Evolutionary conservation across 2,888 invertebrate genomes (phyloP), one percentile per base, ranked within the genome.

Genomic region (Acleris laterana): DNA sequence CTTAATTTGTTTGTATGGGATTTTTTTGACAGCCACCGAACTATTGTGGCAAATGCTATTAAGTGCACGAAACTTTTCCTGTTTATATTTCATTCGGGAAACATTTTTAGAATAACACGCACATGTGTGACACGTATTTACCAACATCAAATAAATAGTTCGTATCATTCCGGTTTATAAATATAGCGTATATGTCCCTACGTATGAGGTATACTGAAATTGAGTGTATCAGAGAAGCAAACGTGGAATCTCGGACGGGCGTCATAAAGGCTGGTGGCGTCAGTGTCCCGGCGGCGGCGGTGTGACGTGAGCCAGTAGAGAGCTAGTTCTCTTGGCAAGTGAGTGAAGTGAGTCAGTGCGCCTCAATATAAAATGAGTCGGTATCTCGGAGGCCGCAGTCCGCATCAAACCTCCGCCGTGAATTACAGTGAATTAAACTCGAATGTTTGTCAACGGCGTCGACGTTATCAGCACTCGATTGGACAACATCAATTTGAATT

Each of bases 381-480:
- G 71, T 73, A 75, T 76, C 78, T 76, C 72, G 72, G 72, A 77
- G 70, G 72, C 74, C 77, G 77, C 90, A 92, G 84, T 90, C 78
- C 70, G 75, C 76, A 79, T 76, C 76, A 74, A 76, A 74, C 77
- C 77, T 69, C 56, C 72, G 73, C 61, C 59, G 62, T 50, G 28
- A 57, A 60, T 65, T 17, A 62, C 62, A 58, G 51, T 56, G 68
- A 59, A 51, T 64, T 56, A 53, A 42, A 73, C 71, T 72, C 84
- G 79, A 79, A 92, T 91, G 91, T 90, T 90, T 84, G 80, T 87
- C 76, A 87, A 88, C 82, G 82, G 86, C 74, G 87, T 87, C 63
- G 81, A 85, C 74, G 74, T 79, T 72, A 88, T 91, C 75, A 85
- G 82, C 71, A 79, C 81, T 51, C 78, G 82, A 73, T 86, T 92